These are phyloP conservation scores for Dasypolia templi DNA, from an alignment of 2,888 invertebrate species.

Conservation along the genomic window DNA sequence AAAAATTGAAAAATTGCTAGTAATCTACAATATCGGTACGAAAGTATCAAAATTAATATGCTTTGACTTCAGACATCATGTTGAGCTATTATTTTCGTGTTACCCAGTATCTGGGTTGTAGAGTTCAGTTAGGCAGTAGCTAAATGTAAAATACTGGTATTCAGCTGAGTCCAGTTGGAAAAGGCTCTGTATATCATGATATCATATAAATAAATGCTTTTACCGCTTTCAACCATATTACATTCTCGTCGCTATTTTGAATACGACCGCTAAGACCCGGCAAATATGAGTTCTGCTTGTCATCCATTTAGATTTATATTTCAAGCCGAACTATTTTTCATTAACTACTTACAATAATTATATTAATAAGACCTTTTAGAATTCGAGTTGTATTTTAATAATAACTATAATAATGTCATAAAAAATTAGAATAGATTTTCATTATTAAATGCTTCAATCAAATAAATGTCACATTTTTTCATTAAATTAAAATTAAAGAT, in stretches of 20 bases:
- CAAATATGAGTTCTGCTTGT: slow-evolving; percentile 45
- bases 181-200: too few relatives aligned
- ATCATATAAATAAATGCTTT: slow-evolving; percentile 31
- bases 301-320: slow-evolving; percentile 43
- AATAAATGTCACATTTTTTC: slow-evolving; percentile 20
- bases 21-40: too few relatives aligned
- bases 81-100: neutral
- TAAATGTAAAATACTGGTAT: slow-evolving; percentile 4
- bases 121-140: neutral
- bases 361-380: slow-evolving; percentile 54
- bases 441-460: slow-evolving; percentile 32
- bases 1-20: neutral
- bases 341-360: slow-evolving; percentile 32
- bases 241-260: slow-evolving; percentile 9
- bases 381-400: slow-evolving; percentile 36
- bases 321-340: slow-evolving; percentile 51
- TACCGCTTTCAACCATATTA: slow-evolving; percentile 12
- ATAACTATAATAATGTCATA: slow-evolving; percentile 39
- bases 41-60: slow-evolving; percentile 13
- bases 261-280: slow-evolving; percentile 45
- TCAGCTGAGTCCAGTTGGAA: neutral
- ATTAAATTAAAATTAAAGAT: neutral
- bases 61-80: too few relatives aligned
- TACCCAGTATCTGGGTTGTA: too few relatives aligned
- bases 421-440: neutral